Evolutionary conservation across 2,797 vertebrate genomes (phyloP).

Genomic region (Holocentrus rufus): DNA sequence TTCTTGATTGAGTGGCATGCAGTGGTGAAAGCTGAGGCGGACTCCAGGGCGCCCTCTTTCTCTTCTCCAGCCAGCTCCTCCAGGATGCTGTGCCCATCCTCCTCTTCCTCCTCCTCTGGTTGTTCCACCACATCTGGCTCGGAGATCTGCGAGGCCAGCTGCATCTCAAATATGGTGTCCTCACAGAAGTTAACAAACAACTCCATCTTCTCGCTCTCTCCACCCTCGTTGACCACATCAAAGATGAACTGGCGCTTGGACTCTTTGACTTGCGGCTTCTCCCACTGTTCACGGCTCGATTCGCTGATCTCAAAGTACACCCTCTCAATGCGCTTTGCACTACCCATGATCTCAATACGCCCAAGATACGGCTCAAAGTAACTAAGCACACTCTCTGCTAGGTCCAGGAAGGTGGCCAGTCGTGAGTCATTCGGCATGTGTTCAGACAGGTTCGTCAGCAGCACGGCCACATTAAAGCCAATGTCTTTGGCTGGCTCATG

Average conservation of each 20-base stretch:
- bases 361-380: conserved; percentile 98
- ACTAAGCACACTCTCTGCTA: conserved; percentile 93
- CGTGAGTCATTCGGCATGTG: conserved; percentile 97
- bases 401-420: conserved; percentile 89
- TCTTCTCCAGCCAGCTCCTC: conserved; percentile 83
- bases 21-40: conserved; percentile 89
- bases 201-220: conserved; percentile 99
- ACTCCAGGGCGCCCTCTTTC: conserved; percentile 82
- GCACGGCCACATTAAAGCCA: conserved; percentile 96
- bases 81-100: conserved; percentile 79
- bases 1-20: conserved; percentile 87
- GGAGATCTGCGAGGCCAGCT: conserved; percentile 96
- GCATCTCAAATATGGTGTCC: conserved; percentile 99
- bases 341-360: conserved; percentile 98
- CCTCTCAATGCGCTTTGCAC: conserved; percentile 96
- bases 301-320: conserved; percentile 99
- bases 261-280: conserved; percentile 99
- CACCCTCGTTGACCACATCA: conserved; percentile 98
- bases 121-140: conserved; percentile 89
- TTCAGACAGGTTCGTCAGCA: conserved; percentile 96
- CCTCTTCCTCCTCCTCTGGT: conserved; percentile 87
- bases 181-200: conserved; percentile 99
- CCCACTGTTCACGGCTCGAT: conserved; percentile 97
- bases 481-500: conserved; percentile 95
- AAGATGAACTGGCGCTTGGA: conserved; percentile 99